Base-by-base conservation (phyloP, 2,888 invertebrate genomes). In the Dione vanillae region DNA sequence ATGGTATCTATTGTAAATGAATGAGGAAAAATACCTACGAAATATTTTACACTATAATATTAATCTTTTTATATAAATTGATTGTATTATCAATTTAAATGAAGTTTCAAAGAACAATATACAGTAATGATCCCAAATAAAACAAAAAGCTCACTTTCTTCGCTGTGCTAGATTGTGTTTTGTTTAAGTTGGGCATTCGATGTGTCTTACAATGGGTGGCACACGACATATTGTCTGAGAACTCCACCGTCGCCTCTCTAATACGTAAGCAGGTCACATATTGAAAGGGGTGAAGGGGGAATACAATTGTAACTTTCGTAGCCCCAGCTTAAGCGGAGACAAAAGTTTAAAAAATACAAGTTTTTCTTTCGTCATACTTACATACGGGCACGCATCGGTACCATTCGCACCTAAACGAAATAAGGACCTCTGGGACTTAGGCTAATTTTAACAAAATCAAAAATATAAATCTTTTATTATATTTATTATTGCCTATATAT, bases 181-280 rank as follows among this genome's bases (percentile, higher is more conserved):
- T 87, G 87, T 90, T 89, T 89, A 87, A 89, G 87, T 86, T 82
- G 82, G 80, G 82, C 81, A 77, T 51, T 43, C 49, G 49, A 80
- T 79, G 85, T 85, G 87, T 85, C 86, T 86, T 87, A 82, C 85
- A 81, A 85, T 81, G 87, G 86, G 85, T 85, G 83, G 84, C 82
- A 83, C 82, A 89, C 92, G 91, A 92, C 92, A 92, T 92, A 90
- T 92, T 92, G 93, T 91, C 91, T 92, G 86, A 84, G 88, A 92
- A 91, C 91, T 91, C 90, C 83, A 84, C 85, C 91, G 88, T 87
- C 90, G 91, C 87, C 83, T 91, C 88, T 88, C 88, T 90, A 90
- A 92, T 93, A 93, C 92, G 92, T 92, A 92, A 92, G 86, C 93
- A 91, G 92, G 92, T 92, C 93, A 93, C 93, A 93, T 92, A 93